These are phyloP conservation scores for Canis aureus DNA, from an alignment of 2,113 vertebrate species.

Conservation along the genomic window DNA sequence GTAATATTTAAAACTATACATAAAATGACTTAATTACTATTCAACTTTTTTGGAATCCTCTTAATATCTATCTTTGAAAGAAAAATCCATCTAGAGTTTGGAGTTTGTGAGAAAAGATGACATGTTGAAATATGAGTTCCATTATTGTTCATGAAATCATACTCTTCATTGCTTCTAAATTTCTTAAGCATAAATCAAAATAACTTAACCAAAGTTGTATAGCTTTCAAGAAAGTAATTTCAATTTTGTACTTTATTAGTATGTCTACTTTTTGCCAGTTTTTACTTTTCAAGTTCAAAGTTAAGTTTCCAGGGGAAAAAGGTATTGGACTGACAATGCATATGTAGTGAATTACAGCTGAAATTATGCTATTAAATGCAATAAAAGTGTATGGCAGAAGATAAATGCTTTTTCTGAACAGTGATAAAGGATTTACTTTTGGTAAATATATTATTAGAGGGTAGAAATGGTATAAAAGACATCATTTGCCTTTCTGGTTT, in stretches of 20 bases:
- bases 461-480: not conserved
- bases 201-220: not conserved
- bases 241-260: not conserved
- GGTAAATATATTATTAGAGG: not conserved
- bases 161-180: not conserved
- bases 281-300: conserved; percentile 44
- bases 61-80: not conserved
- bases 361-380: conserved; percentile 21
- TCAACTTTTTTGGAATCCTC: not conserved
- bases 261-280: not conserved
- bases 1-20: not conserved
- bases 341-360: not conserved
- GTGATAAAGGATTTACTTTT: not conserved
- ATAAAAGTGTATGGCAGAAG: not conserved
- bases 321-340: not conserved
- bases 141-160: not conserved
- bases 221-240: conserved; percentile 18
- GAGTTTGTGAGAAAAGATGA: not conserved
- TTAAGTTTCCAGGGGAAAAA: not conserved
- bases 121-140: not conserved
- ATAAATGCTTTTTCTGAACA: not conserved
- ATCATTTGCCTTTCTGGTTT: not conserved
- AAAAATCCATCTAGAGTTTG: not conserved
- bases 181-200: conserved; percentile 17
- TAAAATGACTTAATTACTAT: not conserved